phyloP scores from a whole-genome alignment of 2,888 invertebrate species.

The Phyto melanocephala region DNA sequence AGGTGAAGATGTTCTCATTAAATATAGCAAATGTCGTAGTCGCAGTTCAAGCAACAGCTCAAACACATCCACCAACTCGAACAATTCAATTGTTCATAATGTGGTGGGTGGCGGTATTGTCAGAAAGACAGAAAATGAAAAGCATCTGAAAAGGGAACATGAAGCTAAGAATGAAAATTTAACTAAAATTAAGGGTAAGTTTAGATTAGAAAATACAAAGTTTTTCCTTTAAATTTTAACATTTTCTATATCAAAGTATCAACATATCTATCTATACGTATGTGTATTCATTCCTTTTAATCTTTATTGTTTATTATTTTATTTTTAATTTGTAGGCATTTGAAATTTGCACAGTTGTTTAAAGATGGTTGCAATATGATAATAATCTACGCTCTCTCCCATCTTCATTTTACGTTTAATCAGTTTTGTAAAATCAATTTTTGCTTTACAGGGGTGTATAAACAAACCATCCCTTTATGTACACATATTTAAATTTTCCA shows the following conservation, averaged over 20 bases:
- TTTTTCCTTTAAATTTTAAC: background rate
- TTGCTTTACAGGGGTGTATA: conserved; percentile 21
- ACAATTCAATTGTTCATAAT: conserved; percentile 40
- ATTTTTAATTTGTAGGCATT: conserved; percentile 15
- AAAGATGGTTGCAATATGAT: conserved; percentile 36
- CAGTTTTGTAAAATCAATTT: background rate
- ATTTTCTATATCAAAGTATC: no score
- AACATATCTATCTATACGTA: no score
- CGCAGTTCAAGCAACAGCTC: conserved; percentile 52
- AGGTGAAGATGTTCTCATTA: conserved; percentile 4
- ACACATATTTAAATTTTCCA: conserved; percentile 25
- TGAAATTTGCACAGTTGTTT: conserved; percentile 59
- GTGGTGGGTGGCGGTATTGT: conserved; percentile 44
- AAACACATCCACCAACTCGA: conserved; percentile 36
- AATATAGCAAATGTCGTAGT: conserved; percentile 32
- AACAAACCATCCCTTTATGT: background rate
- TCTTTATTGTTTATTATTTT: no score
- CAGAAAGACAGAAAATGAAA: conserved; percentile 46
- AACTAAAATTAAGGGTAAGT: conserved; percentile 55
- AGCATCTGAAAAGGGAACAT: conserved; percentile 8
- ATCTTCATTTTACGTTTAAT: background rate
- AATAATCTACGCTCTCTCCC: conserved; percentile 36
- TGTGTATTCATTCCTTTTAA: no score
- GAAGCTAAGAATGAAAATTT: conserved; percentile 7
- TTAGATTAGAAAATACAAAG: background rate